Evolutionary conservation across 2,888 invertebrate genomes (phyloP).

Genomic region (Limenitis camilla): DNA sequence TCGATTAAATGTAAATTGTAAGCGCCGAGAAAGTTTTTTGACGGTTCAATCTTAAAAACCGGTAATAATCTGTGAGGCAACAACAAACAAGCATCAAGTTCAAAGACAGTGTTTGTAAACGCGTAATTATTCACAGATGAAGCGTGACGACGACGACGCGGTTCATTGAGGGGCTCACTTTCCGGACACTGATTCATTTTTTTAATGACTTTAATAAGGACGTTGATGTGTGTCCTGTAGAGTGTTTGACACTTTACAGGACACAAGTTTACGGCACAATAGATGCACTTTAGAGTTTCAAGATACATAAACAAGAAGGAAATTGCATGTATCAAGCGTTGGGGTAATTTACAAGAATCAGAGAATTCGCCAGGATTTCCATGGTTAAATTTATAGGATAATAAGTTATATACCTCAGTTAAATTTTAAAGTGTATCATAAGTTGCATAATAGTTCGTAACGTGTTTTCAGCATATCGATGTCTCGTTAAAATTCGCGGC

Average conservation of each 20-base stretch:
- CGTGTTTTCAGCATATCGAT: conserved; percentile 11
- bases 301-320: too few species aligned
- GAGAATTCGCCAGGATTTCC: too few species aligned
- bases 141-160: conserved; percentile 1
- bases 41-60: neutral
- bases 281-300: neutral
- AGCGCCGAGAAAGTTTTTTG: neutral
- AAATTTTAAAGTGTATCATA: too few species aligned
- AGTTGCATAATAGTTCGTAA: conserved; percentile 6
- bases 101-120: conserved; percentile 12
- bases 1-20: neutral
- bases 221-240: too few species aligned
- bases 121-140: conserved; percentile 13
- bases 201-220: neutral
- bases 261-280: too few species aligned
- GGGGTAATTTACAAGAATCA: too few species aligned
- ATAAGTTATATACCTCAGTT: too few species aligned
- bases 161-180: conserved; percentile 2
- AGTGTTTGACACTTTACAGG: too few species aligned
- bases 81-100: conserved; percentile 14
- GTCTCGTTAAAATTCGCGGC: conserved; percentile 33
- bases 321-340: too few species aligned
- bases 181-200: neutral
- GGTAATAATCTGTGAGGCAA: neutral
- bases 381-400: too few species aligned